These are phyloP conservation scores for Andrena bicolor DNA, from an alignment of 2,888 invertebrate species.

Conservation along the genomic window DNA sequence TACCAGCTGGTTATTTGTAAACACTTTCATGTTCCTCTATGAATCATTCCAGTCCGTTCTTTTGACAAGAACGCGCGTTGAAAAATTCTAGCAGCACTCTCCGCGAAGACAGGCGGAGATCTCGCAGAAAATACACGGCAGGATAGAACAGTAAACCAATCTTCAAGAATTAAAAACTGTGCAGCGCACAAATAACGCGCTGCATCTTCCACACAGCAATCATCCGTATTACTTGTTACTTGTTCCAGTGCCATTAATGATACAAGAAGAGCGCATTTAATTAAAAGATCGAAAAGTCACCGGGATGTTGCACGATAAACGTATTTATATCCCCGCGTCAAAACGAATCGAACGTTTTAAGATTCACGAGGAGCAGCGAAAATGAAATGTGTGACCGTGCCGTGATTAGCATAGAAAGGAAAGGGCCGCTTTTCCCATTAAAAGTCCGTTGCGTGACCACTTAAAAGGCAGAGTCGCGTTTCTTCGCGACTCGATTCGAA, in stretches of 20 bases:
- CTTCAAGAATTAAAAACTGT: too few species aligned
- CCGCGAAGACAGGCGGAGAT: background rate
- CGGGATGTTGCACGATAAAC: background rate
- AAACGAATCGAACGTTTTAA: background rate
- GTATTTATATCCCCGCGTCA: background rate
- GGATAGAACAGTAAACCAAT: too few species aligned
- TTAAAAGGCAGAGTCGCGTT: background rate
- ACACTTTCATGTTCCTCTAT: background rate
- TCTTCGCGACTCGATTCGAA: background rate
- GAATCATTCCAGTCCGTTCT: background rate
- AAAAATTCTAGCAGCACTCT: background rate
- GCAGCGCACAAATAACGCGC: too few species aligned
- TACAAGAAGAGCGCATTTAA: too few species aligned
- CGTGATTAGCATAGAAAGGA: conserved; percentile 39
- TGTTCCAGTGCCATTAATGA: too few species aligned
- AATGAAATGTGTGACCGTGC: conserved; percentile 8
- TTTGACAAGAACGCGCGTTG: background rate
- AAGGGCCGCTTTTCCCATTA: background rate
- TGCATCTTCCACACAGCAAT: too few species aligned
- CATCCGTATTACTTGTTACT: too few species aligned
- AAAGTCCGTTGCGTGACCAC: background rate
- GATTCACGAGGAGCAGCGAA: background rate
- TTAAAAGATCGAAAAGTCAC: background rate
- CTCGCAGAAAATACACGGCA: background rate
- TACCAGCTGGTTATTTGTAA: background rate